Base-by-base conservation (phyloP, 2,888 invertebrate species). In the Zygogramma bicolorata region DNA sequence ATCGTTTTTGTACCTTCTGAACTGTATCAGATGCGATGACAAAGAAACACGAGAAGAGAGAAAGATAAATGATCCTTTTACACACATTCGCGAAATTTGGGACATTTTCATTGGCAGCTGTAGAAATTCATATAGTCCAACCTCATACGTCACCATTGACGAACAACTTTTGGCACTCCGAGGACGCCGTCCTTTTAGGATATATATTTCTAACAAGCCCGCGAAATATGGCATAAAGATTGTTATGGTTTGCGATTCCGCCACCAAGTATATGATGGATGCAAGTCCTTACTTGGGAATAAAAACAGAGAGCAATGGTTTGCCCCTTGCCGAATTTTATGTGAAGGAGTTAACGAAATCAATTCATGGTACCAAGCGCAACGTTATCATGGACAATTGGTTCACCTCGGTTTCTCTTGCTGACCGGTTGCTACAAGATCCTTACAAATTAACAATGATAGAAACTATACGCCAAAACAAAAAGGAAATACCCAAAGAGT, bases 351-450 rank as follows among this genome's bases (percentile, higher is more conserved):
- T 82, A 18, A 79, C 74, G 22, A 71, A 76, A 70, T 63, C 80
- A n/a, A 76, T 83, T 62, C 78, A 80, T 66, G 81, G 81, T 31
- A 73, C 69, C 22, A 78, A 79, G 34, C 63, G 77, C 53, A 79
- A 79, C 65, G 69, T 80, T 27, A 82, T 80, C 38, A 78, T 77
- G 74, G 84, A 85, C 71, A 85, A 85, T 73, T 84, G 83, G 84
- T 85, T 42, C 18, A 42, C 5, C 7, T n/a, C 6, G 8, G 18
- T 42, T 7, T 6, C n/a, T 5, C 15, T 18, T 13, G 18, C 42
- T 4, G 18, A 42, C 13, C 8, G 7, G 15, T 18, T 15, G 18
- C 4, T 42, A 2, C 7, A 3, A 7, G 15, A 15, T n/a, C 15
- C 42, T 6, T 18, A 42, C 18, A 42, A 42, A 15, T 15, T 42